Base-by-base conservation (phyloP, 30 jellyfish, hydroid and myxozoan genomes). In the Hydractinia symbiolongicarpus region DNA sequence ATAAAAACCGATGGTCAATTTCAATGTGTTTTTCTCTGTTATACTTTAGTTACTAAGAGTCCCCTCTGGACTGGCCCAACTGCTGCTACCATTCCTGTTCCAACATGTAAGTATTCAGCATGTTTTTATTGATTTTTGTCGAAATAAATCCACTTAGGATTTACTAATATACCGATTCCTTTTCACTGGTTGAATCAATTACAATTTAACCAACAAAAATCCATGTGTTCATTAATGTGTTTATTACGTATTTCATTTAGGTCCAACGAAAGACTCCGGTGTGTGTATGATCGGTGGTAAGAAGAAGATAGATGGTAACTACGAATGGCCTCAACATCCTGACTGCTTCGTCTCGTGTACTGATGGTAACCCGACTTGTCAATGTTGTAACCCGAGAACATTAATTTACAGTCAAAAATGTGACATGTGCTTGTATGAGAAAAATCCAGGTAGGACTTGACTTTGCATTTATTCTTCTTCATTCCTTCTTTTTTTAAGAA, bases 321-420 rank as follows among this genome's bases (percentile, higher is more conserved):
- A 64, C 74, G 74, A 64, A 51, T 64, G 74, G 74, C 74, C 74
- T 6, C 52, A 64, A 13, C 74, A 64, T 13, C 74, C 74, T 6
- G 74, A 64, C 16, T 64, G 74, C 74, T 64, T 64, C 17, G 40
- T 64, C 19, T 64, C 74, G 40, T 64, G 74, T 13, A 64, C 74
- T 64, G 74, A 44, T n/a, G 74, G 74, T 13, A n/a, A 64, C 40
- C 74, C 74, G 19, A 64, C 74, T 13, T 64, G 74, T 13, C 74
- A 64, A 64, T 64, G 74, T 64, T 64, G 74, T 64, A 64, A 64
- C 74, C 74, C 74, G 40, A 44, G 74, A 64, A 64, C 74, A 13
- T 51, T 64, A 6, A 51, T 64, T 64, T 64, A 64, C 16, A 51
- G 19, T 6, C 74, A 64, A 13, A 64, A 64, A 64, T 64, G 74